These are phyloP conservation scores for Morpho achilles DNA, from an alignment of 2,888 invertebrate genomes.

Conservation along the genomic window DNA sequence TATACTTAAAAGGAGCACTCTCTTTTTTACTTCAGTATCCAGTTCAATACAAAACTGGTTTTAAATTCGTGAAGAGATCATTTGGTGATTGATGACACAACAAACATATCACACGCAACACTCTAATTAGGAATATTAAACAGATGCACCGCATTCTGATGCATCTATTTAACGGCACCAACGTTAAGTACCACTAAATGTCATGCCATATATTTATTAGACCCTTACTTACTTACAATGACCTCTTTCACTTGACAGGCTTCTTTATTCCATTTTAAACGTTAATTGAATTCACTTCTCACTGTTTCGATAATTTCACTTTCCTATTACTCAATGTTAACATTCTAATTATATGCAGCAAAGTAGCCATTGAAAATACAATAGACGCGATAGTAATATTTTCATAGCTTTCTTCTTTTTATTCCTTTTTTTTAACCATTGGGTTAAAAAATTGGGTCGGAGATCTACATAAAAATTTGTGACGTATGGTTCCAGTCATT, in stretches of 20 bases:
- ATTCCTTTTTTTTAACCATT: too few species aligned
- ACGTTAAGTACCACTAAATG: constrained; percentile 68
- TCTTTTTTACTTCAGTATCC: not conserved
- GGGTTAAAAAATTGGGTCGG: too few species aligned
- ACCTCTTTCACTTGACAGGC: constrained; percentile 45
- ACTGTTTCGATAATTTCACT: constrained; percentile 49
- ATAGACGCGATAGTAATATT: too few species aligned
- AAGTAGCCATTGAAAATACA: not conserved
- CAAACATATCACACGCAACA: constrained; percentile 34
- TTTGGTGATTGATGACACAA: constrained; percentile 23
- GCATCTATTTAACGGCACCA: constrained; percentile 61
- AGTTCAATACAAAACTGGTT: constrained; percentile 1
- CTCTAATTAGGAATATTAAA: constrained; percentile 65
- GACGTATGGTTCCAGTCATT: too few species aligned
- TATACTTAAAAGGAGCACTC: not conserved
- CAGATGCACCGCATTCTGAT: constrained; percentile 62
- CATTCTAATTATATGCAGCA: constrained; percentile 13
- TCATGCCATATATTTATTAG: constrained; percentile 66
- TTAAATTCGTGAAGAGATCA: constrained; percentile 4
- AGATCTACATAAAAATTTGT: too few species aligned
- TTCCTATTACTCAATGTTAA: constrained; percentile 27
- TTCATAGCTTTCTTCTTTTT: too few species aligned
- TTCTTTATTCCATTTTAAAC: constrained; percentile 44
- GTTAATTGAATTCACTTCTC: constrained; percentile 66
- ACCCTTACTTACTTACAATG: constrained; percentile 45